Conservation (phyloP, 2,113 vertebrate genomes). For the Corythaixoides concolor region DNA sequence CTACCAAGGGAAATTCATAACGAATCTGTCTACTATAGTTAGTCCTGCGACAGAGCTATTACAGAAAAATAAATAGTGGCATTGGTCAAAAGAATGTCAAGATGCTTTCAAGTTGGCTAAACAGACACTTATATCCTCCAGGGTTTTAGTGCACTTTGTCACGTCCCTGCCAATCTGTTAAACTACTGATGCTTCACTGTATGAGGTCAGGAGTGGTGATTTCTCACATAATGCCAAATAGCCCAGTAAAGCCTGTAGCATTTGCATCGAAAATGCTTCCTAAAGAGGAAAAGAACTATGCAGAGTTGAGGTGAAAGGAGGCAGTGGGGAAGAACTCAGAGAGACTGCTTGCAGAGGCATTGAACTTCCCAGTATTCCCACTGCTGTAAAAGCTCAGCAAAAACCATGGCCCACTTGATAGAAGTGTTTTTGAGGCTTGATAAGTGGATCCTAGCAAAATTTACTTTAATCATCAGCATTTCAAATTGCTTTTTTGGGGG, state of each 20-base stretch:
- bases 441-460: background rate
- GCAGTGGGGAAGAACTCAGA: background rate
- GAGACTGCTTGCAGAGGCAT: background rate
- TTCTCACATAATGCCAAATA: conserved; percentile 60
- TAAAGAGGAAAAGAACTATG: conserved; percentile 5
- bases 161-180: conserved; percentile 54
- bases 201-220: conserved; percentile 53
- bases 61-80: conserved; percentile 65
- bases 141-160: conserved; percentile 38
- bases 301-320: background rate
- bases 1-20: conserved; percentile 48
- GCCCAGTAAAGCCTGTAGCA: conserved; percentile 43
- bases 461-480: background rate
- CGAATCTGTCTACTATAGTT: conserved; percentile 34
- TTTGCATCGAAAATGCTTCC: conserved; percentile 42
- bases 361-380: background rate
- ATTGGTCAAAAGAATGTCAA: conserved; percentile 67
- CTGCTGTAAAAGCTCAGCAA: background rate
- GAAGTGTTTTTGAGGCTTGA: background rate
- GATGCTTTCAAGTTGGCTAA: conserved; percentile 51
- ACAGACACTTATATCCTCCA: conserved; percentile 51
- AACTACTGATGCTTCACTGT: conserved; percentile 50
- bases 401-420: background rate
- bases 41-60: conserved; percentile 44
- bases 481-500: background rate